These are phyloP conservation scores for Phania funesta DNA, from an alignment of 2,888 invertebrate species.

Conservation along the genomic window DNA sequence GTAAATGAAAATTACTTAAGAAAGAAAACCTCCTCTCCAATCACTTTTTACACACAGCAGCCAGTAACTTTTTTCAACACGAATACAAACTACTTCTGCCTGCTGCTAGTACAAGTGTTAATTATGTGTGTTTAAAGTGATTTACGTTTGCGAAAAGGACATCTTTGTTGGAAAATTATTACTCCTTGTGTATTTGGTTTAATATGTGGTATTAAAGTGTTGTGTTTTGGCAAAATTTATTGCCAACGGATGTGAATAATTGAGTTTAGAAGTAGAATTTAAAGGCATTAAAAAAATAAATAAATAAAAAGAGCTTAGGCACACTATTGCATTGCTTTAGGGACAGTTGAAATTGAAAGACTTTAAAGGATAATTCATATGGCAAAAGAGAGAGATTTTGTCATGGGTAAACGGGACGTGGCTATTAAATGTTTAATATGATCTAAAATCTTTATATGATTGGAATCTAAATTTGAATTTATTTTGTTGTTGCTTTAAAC, in stretches of 20 bases:
- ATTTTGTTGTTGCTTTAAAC: too few relatives aligned
- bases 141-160: constrained; percentile 57
- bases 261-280: constrained; percentile 39
- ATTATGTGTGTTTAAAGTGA: constrained; percentile 65
- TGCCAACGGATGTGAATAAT: constrained; percentile 70
- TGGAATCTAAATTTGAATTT: too few relatives aligned
- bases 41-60: background rate
- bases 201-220: constrained; percentile 52
- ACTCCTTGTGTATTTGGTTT: constrained; percentile 61
- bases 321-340: background rate
- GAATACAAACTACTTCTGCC: background rate
- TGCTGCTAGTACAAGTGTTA: constrained; percentile 63
- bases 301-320: background rate
- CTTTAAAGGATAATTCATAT: too few relatives aligned
- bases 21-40: too few relatives aligned
- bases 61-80: background rate
- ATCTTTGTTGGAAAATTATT: constrained; percentile 53
- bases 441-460: too few relatives aligned
- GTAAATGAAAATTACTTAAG: background rate
- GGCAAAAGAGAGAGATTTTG: too few relatives aligned
- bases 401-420: too few relatives aligned
- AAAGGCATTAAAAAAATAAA: background rate
- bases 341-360: background rate
- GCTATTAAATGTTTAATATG: too few relatives aligned
- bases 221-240: constrained; percentile 65